Percentiles rank a stretch among this genome's conserved stretches.
These are phyloP conservation scores for Tribolium castaneum DNA, from an alignment of 1,140 invertebrate genomes.

Conservation along the genomic window DNA sequence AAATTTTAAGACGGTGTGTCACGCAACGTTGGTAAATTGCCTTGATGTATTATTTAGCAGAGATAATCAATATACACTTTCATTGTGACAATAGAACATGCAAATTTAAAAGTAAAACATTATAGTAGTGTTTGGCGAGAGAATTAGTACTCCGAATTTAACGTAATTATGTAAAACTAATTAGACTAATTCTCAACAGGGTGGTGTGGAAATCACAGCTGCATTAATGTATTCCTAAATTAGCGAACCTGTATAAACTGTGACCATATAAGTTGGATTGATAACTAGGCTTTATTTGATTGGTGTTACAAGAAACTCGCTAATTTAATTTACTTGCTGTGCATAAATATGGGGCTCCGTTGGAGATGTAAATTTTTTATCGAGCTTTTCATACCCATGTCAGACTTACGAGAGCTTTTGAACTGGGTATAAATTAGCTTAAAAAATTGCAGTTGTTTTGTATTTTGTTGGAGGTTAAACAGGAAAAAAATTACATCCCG, in stretches of 20 bases:
- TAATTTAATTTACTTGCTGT: no score
- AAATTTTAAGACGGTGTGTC: slow-evolving; percentile 21
- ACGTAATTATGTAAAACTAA: slow-evolving; percentile 1
- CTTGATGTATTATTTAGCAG: background rate
- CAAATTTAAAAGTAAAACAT: background rate
- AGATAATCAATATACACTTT: slow-evolving; percentile 4
- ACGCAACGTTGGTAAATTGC: slow-evolving; percentile 7
- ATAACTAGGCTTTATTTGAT: background rate
- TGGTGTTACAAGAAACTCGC: background rate
- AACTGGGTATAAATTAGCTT: no score
- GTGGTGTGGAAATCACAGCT: background rate
- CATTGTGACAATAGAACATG: background rate
- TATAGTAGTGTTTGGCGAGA: no score
- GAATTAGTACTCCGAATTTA: background rate
- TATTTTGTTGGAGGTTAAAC: no score
- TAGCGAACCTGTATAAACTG: background rate
- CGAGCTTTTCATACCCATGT: no score
- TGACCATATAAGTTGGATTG: background rate
- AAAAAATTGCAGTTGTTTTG: no score
- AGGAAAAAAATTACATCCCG: no score
- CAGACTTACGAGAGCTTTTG: no score
- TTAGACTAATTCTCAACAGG: slow-evolving; percentile 6
- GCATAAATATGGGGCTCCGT: no score
- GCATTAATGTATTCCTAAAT: background rate
- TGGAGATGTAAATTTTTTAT: no score